Evolutionary conservation across 2,797 vertebrate species (phyloP).

Genomic region (Spatula clypeata): DNA sequence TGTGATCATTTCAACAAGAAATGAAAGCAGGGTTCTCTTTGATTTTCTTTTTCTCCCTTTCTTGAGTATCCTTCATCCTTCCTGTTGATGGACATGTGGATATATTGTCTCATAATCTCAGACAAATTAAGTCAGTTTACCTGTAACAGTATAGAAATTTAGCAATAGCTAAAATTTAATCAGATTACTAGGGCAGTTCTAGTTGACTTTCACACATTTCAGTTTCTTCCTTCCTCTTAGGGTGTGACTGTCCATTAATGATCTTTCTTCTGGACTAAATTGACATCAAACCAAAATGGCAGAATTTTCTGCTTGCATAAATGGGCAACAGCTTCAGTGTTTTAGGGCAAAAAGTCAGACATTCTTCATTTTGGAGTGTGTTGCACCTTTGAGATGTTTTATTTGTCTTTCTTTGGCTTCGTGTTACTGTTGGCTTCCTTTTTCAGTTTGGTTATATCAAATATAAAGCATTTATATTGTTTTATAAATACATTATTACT

Average conservation of each 20-base stretch:
- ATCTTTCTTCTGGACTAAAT: background rate
- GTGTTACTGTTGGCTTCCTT: background rate
- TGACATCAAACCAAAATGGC: background rate
- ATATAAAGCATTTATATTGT: background rate
- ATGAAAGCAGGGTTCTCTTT: background rate
- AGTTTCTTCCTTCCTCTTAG: background rate
- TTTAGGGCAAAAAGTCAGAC: background rate
- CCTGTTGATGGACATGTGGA: background rate
- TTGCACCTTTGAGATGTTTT: background rate
- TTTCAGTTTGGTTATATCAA: background rate
- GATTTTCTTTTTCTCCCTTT: background rate
- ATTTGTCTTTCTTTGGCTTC: background rate
- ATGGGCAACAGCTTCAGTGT: background rate
- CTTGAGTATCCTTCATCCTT: background rate
- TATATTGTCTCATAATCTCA: background rate
- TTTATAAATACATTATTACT: background rate
- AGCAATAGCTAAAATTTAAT: background rate
- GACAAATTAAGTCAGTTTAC: background rate
- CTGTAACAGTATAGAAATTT: rapidly evolving
- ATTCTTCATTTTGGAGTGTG: background rate
- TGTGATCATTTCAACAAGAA: background rate
- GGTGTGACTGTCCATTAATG: background rate
- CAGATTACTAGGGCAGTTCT: background rate
- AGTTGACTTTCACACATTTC: background rate
- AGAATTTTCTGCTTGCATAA: background rate